Base-by-base conservation (phyloP, 2,888 invertebrate genomes). In the Tachina fera region DNA sequence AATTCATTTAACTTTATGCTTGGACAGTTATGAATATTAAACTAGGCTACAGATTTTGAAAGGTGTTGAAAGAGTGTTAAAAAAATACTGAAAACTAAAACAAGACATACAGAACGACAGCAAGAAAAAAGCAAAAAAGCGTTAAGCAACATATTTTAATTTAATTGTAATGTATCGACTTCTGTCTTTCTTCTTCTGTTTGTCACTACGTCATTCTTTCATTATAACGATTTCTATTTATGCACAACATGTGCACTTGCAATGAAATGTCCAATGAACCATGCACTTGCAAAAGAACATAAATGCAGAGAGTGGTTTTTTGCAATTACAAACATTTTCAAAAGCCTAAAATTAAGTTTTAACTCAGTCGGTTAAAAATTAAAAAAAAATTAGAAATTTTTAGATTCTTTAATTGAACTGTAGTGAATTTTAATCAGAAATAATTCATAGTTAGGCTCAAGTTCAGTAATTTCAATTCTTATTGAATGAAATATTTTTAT, bases 131-230 rank as follows among this genome's bases (percentile, higher is more conserved):
- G 45, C 22, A 51, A 71, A 58, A 16, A 51, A 49, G n/a, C 22
- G 72, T 76, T 67, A 49, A 77, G 84, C 84, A 81, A 81, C 71
- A 71, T 85, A 79, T 84, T 89, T 86, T 90, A 91, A 91, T 91
- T 91, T 83, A 90, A 91, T 91, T 91, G 89, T 89, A 80, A 87
- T 79, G 85, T 78, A 83, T 83, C 78, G 75, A 68, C 68, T 75
- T 47, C 53, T 60, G 39, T 11, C 43, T 53, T 51, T 39, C 51
- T 31, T 60, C 45, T 19, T 39, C 16, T 47, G 13, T 41, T 53
- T 68, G 63, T 45, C 45, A 63, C 16, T 43, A 39, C 51, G n/a
- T 58, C 72, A 61, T 14, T 60, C 19, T 19, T 43, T 51, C 6
- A n/a, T 22, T 16, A 1, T 9, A 49, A 49, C 43, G 31, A 49